A percentile compares a stretch with the other conserved stretches of the same genome.
Evolutionary conservation across 1,140 invertebrate species (phyloP).

Genomic region (Anoplolepis gracilipes): DNA sequence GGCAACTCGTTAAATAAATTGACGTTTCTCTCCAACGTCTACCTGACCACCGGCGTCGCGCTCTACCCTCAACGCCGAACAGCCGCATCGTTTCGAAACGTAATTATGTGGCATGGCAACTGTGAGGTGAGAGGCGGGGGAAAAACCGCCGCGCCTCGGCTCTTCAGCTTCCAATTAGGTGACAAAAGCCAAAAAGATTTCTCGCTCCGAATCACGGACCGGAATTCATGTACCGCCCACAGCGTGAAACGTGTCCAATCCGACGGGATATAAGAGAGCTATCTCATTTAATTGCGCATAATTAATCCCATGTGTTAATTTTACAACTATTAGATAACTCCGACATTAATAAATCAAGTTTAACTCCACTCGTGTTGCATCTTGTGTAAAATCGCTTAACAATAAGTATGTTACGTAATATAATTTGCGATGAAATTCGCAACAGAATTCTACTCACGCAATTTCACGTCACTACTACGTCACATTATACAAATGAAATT

Average conservation of each 20-base stretch:
- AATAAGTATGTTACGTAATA: neutral
- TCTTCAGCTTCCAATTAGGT: slow-evolving; percentile 55
- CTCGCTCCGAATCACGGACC: slow-evolving; percentile 44
- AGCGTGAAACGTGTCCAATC: slow-evolving; percentile 25
- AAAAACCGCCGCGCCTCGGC: neutral
- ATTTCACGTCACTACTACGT: neutral
- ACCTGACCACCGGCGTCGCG: slow-evolving; percentile 65
- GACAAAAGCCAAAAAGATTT: slow-evolving; percentile 52
- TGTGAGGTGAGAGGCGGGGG: neutral
- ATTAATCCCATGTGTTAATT: neutral
- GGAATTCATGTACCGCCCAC: slow-evolving; percentile 39
- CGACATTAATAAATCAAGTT: neutral
- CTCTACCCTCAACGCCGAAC: slow-evolving; percentile 28
- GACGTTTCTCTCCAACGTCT: slow-evolving; percentile 61
- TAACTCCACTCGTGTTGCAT: neutral
- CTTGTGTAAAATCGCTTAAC: neutral
- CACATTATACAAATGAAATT: neutral
- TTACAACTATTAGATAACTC: slow-evolving; percentile 4
- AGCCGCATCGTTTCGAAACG: neutral
- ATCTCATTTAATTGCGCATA: neutral
- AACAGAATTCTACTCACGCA: neutral
- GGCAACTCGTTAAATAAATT: slow-evolving; percentile 67
- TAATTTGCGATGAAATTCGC: neutral
- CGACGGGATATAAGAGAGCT: neutral
- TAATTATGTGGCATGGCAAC: neutral